Conservation (phyloP, 53 echinoderm and acorn worm genomes). For the Mesocentrotus franciscanus region DNA sequence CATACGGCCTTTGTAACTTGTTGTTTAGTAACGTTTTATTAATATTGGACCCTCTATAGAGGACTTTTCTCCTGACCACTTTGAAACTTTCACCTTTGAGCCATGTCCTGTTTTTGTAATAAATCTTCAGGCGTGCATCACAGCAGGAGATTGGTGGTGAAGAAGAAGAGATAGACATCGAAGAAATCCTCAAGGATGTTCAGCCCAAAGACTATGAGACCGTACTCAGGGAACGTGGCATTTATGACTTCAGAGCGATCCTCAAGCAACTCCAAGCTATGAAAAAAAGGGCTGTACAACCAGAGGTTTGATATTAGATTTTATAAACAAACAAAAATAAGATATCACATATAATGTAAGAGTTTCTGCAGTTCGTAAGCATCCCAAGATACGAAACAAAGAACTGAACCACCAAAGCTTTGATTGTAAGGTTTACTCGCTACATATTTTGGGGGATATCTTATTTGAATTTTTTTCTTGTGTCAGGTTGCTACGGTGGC, state of each 20-base stretch:
- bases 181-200: constrained; percentile 72
- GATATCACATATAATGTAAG: neutral
- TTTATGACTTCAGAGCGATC: constrained; percentile 93
- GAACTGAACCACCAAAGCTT: too few relatives aligned
- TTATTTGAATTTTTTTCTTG: too few relatives aligned
- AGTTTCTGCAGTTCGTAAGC: too few relatives aligned
- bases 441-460: too few relatives aligned
- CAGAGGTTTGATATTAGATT: constrained; percentile 26
- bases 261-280: constrained; percentile 86
- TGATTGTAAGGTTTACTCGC: too few relatives aligned
- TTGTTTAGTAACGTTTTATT: too few relatives aligned
- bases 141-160: constrained; percentile 13
- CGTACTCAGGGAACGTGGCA: constrained; percentile 82
- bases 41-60: too few relatives aligned
- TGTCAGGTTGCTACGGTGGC: too few relatives aligned
- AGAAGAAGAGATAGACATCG: constrained; percentile 79
- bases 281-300: constrained; percentile 73
- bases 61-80: too few relatives aligned
- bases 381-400: too few relatives aligned
- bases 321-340: neutral
- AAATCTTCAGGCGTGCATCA: neutral
- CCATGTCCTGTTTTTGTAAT: neutral
- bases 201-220: constrained; percentile 91
- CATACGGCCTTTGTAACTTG: too few relatives aligned
- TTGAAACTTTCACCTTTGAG: too few relatives aligned